Conservation (phyloP, 2,113 vertebrate species). For the Psilopsiagon aurifrons region DNA sequence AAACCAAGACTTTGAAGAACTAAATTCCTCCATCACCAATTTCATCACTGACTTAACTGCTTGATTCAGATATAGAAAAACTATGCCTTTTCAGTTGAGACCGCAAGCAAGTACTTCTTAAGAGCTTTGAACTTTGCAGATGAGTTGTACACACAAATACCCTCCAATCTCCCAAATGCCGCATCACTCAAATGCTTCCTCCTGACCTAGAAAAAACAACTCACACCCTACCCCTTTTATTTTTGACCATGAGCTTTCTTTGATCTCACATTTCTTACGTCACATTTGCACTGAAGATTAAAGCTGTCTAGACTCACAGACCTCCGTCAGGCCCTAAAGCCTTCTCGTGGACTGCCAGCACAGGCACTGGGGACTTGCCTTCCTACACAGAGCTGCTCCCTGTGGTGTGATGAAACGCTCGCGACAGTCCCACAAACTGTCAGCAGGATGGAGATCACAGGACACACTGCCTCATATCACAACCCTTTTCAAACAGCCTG, state of each 20-base stretch:
- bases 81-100: neutral
- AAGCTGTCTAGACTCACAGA: neutral
- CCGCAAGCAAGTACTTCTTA: neutral
- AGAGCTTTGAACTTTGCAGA: neutral
- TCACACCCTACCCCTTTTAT: neutral
- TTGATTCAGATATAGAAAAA: neutral
- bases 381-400: neutral
- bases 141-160: neutral
- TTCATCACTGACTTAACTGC: neutral
- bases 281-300: neutral
- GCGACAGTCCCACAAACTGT: neutral
- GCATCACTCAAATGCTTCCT: neutral
- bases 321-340: neutral
- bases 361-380: neutral
- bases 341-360: neutral
- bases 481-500: neutral
- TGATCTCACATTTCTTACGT: neutral
- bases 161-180: neutral
- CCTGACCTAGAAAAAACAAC: neutral
- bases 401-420: accelerated
- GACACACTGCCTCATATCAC: neutral
- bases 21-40: neutral
- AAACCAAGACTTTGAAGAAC: neutral
- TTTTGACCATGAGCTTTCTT: neutral
- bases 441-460: neutral